A percentile compares a stretch with the other conserved stretches of the same genome.
Evolutionary conservation across 2,888 invertebrate genomes (phyloP).

Genomic region (Drepana falcataria): DNA sequence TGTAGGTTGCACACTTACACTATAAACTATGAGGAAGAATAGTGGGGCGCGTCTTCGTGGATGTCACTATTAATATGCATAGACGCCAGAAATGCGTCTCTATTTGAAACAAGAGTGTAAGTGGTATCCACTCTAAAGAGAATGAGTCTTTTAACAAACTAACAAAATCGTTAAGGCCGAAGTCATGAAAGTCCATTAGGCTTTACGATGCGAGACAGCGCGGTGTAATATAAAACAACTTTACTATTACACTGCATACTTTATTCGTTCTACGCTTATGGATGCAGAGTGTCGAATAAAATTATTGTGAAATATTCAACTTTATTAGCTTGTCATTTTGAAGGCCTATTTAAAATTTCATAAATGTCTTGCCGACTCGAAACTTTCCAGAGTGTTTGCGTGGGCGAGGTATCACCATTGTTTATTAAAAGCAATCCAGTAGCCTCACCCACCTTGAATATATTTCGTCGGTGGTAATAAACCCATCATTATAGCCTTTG

Average conservation of each 20-base stretch:
- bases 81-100: too few relatives aligned
- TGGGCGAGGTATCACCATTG: conserved; percentile 26
- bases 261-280: neutral
- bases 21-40: too few relatives aligned
- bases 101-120: too few relatives aligned
- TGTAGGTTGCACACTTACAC: too few relatives aligned
- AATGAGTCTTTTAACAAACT: neutral
- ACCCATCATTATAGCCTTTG: conserved; percentile 3
- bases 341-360: conserved; percentile 39
- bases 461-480: conserved; percentile 13
- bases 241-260: neutral
- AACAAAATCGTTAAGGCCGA: neutral
- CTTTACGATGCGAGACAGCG: neutral
- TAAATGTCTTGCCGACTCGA: conserved; percentile 30
- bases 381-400: conserved; percentile 25
- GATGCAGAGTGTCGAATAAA: neutral
- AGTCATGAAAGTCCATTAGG: neutral
- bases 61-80: neutral
- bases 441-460: conserved; percentile 21
- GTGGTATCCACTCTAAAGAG: neutral
- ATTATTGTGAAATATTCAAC: conserved; percentile 13
- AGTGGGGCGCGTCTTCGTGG: too few relatives aligned
- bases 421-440: conserved; percentile 46
- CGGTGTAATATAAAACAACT: neutral
- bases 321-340: conserved; percentile 18